Percentiles rank a stretch among this genome's conserved stretches.
phyloP scores from a whole-genome alignment of 2,113 vertebrate genomes.

The Brachyistius frenatus region DNA sequence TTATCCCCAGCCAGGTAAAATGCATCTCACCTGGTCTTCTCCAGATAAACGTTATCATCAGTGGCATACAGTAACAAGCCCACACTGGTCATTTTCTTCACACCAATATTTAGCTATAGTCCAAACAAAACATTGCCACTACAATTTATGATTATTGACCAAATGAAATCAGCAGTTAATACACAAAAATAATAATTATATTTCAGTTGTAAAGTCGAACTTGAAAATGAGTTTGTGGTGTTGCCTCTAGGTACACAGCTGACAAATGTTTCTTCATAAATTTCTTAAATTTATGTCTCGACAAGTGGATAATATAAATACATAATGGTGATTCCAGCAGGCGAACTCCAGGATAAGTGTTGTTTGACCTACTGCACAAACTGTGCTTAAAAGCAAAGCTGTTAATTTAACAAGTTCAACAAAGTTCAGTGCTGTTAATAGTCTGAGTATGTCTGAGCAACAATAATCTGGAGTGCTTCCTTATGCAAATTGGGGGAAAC shows the following conservation, averaged over 20 bases:
- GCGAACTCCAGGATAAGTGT: background rate
- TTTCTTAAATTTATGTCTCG: background rate
- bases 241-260: background rate
- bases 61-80: background rate
- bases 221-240: too few species aligned
- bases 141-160: too few species aligned
- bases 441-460: constrained; percentile 33
- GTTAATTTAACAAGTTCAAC: constrained; percentile 62
- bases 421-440: constrained; percentile 49
- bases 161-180: too few species aligned
- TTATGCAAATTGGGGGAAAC: constrained; percentile 57
- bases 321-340: background rate
- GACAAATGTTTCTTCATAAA: background rate
- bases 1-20: background rate
- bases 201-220: too few species aligned
- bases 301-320: background rate
- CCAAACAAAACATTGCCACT: too few species aligned
- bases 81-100: too few species aligned
- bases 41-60: background rate
- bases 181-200: too few species aligned
- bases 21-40: background rate
- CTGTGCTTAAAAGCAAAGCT: constrained; percentile 38
- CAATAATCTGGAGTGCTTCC: constrained; percentile 54
- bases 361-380: constrained; percentile 36
- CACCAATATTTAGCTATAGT: too few species aligned